A percentile compares a stretch with the other conserved stretches of the same genome.
phyloP scores from a whole-genome alignment of 2,113 vertebrate genomes.

The Nanorana parkeri region DNA sequence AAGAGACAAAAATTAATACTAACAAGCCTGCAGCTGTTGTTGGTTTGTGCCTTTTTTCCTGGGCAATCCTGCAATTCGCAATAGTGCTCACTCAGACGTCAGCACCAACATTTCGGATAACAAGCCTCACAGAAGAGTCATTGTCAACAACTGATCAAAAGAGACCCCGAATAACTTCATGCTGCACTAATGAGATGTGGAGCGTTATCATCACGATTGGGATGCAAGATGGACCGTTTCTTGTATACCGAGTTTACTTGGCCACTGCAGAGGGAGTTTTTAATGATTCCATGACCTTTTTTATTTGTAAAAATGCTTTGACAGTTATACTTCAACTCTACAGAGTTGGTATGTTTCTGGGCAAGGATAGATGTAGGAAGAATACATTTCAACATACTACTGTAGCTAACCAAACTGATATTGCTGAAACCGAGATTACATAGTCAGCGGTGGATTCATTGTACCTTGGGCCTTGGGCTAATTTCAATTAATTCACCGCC shows the following conservation, averaged over 20 bases:
- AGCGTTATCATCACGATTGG: slow-evolving; percentile 73
- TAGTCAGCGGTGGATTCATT: too few species aligned
- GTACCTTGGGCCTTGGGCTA: too few species aligned
- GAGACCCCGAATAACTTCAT: slow-evolving; percentile 13
- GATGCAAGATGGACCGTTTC: slow-evolving; percentile 76
- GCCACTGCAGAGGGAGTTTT: slow-evolving; percentile 70
- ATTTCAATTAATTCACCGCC: too few species aligned
- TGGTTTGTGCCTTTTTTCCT: slow-evolving; percentile 74
- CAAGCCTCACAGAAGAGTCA: background rate
- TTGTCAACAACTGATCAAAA: background rate
- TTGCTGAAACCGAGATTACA: too few species aligned
- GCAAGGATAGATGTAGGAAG: background rate
- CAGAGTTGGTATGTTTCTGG: slow-evolving; percentile 67
- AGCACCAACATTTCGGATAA: background rate
- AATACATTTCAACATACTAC: background rate
- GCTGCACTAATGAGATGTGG: slow-evolving; percentile 74
- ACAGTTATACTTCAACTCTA: slow-evolving; percentile 74
- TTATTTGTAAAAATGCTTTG: slow-evolving; percentile 79
- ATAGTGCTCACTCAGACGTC: slow-evolving; percentile 74
- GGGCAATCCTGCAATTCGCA: slow-evolving; percentile 78
- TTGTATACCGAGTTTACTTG: slow-evolving; percentile 74
- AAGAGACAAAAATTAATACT: slow-evolving; percentile 70
- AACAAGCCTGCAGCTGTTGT: slow-evolving; percentile 65
- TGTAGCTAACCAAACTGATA: too few species aligned
- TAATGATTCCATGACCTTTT: slow-evolving; percentile 78